Evolutionary conservation across 1,140 invertebrate species (phyloP).

Genomic region (Camponotus pennsylvanicus): DNA sequence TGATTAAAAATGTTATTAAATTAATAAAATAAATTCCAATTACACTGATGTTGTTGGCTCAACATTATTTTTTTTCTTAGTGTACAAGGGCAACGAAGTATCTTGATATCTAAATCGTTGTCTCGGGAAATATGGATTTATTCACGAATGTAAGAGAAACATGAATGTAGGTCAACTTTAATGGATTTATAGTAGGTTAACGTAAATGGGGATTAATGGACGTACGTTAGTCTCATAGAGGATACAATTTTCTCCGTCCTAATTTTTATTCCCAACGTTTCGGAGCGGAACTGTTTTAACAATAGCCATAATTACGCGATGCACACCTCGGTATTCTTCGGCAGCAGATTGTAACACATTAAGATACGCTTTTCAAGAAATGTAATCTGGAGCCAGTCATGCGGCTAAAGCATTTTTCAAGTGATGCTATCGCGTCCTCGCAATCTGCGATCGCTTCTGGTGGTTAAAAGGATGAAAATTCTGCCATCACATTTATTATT

Average conservation of each 20-base stretch:
- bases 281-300: conserved; percentile 59
- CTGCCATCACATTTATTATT: not conserved
- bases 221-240: conserved; percentile 9
- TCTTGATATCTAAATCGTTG: not conserved
- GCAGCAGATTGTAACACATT: conserved; percentile 46
- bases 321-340: conserved; percentile 26
- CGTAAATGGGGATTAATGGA: conserved; percentile 33
- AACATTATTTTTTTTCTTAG: too few relatives aligned
- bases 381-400: conserved; percentile 7
- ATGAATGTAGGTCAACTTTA: conserved; percentile 48
- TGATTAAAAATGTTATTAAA: too few relatives aligned
- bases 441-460: not conserved
- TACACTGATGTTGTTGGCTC: too few relatives aligned
- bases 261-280: conserved; percentile 52
- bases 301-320: conserved; percentile 35
- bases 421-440: not conserved
- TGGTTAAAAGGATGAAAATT: not conserved
- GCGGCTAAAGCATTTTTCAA: conserved; percentile 4
- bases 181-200: conserved; percentile 45
- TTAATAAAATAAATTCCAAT: too few relatives aligned
- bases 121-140: not conserved
- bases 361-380: conserved; percentile 21
- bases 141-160: conserved; percentile 19
- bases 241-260: conserved; percentile 49
- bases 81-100: not conserved